Evolutionary conservation across 2,797 vertebrate species (phyloP).

Genomic region (Acridotheres tristis): DNA sequence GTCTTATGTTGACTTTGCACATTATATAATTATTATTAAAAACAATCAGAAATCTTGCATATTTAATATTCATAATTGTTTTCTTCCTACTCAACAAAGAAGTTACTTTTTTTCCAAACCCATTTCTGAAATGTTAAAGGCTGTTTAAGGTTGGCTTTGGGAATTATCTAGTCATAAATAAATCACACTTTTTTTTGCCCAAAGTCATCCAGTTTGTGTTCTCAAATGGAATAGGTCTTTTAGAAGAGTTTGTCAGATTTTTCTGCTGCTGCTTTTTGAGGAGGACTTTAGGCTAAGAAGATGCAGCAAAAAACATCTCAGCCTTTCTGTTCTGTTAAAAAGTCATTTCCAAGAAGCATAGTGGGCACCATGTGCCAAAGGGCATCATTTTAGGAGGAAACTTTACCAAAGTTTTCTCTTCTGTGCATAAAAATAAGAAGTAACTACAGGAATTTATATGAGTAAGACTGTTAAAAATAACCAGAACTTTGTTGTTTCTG

Average conservation of each 20-base stretch:
- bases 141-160: background rate
- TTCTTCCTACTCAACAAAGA: background rate
- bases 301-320: background rate
- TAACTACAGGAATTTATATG: background rate
- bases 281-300: background rate
- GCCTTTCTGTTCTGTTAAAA: background rate
- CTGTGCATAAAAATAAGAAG: background rate
- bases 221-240: background rate
- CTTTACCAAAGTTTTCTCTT: background rate
- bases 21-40: constrained; percentile 46
- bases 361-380: background rate
- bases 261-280: background rate
- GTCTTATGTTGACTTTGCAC: constrained; percentile 44
- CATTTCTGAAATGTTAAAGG: background rate
- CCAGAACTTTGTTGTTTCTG: background rate
- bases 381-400: background rate
- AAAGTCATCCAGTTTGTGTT: background rate
- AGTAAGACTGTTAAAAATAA: background rate
- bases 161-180: background rate
- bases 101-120: background rate
- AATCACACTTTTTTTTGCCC: background rate
- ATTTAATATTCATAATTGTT: constrained; percentile 48
- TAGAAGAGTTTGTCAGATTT: background rate
- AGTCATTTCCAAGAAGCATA: background rate
- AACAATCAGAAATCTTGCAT: constrained; percentile 2